Percentiles rank a stretch among this genome's conserved stretches.
Conservation (phyloP, 2,113 vertebrate species). For the Progne subis region DNA sequence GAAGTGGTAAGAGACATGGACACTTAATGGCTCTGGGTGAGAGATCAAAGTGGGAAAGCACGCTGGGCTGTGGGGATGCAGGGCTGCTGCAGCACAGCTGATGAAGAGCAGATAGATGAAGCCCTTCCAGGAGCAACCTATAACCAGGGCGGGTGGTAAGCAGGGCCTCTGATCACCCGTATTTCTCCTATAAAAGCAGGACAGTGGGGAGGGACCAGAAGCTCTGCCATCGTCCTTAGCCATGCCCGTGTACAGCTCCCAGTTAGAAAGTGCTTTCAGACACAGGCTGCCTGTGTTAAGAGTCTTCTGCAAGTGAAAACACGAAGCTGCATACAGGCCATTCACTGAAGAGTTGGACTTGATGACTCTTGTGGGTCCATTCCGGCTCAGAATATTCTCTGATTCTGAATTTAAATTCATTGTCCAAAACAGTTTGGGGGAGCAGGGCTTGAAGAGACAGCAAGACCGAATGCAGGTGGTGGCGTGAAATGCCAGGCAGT, state of each 20-base stretch:
- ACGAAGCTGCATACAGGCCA: not conserved
- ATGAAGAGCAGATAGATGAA: not conserved
- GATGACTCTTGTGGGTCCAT: not conserved
- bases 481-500: not conserved
- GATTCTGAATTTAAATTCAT: not conserved
- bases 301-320: not conserved
- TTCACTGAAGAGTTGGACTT: not conserved
- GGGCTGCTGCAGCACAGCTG: not conserved
- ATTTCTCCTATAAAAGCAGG: not conserved
- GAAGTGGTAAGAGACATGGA: not conserved
- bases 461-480: fast-evolving
- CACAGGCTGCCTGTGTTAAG: not conserved
- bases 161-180: not conserved
- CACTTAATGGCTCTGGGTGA: not conserved
- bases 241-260: fast-evolving
- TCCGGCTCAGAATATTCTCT: not conserved
- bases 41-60: not conserved
- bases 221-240: fast-evolving
- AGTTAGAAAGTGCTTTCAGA: not conserved
- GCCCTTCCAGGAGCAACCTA: not conserved
- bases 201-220: fast-evolving
- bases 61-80: not conserved
- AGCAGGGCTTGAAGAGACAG: not conserved
- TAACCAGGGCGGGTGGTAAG: fast-evolving
- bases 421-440: fast-evolving